Evolutionary conservation across 2,797 vertebrate genomes (phyloP), one percentile per base, ranked within the genome.

Genomic region (Erethizon dorsatum): DNA sequence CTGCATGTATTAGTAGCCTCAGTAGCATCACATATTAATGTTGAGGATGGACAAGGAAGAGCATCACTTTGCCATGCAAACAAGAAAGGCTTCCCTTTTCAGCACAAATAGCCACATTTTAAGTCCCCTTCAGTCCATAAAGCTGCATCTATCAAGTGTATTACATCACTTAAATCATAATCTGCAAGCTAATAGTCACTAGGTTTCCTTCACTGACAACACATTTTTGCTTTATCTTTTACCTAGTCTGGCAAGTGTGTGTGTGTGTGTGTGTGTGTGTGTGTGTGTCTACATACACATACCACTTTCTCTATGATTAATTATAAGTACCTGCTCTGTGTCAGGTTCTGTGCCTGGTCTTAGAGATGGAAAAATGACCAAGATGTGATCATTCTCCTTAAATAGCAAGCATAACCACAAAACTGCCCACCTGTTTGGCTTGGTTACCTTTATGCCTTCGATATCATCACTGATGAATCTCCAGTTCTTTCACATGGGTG

Each of bases 11-110:
- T 17, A 67, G 6, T 17, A 14, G 13, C 54, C 24, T 80, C 80
- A 45, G 52, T 31, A 91, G 28, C 18, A 78, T 26, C 22, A 31
- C 1, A 28, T 47, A 31, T 11, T 91, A 73, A 57, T 41, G 22
- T 11, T 54, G 14, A 47, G 7, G 37, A 56, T n/a, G 8, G 33
- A 17, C 12, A 31, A 28, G 31, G 41, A 83, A 92, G 71, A 94
- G 47, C 33, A 59, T 18, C 10, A 63, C 15, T 73, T 57, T 73
- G 6, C 57, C 47, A 83, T 37, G 17, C 9, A 91, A 93, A 67
- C 22, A 80, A 57, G 45, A 95, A 96, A 96, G 33, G 7, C 33
- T 80, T 82, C 33, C 69, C 50, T 92, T 89, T 63, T 67, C 52
- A 67, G 77, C 47, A 82, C 1, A 82, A 12, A 31, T 12, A 37